A percentile compares a stretch with the other conserved stretches of the same genome.
Conservation (phyloP, 2,797 vertebrate species). For the Mormyrus hasselquistii region DNA sequence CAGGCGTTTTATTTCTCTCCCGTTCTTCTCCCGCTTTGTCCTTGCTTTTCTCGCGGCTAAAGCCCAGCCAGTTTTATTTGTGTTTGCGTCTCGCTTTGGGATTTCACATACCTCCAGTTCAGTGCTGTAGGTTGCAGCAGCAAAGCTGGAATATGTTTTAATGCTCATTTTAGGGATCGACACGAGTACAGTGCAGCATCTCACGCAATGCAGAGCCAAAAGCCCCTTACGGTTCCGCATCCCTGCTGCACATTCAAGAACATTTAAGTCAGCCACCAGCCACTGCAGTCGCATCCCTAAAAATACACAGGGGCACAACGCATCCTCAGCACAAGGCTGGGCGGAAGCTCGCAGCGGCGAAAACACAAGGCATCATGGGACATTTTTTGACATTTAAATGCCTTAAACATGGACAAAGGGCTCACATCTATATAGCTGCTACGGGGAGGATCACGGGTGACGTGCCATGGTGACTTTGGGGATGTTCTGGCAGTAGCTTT, state of each 20-base stretch:
- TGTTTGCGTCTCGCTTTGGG: background rate
- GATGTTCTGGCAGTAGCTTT: background rate
- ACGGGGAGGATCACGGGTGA: background rate
- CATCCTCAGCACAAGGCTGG: background rate
- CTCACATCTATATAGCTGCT: background rate
- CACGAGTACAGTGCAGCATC: background rate
- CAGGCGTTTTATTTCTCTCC: slow-evolving; percentile 15
- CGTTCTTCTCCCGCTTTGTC: background rate
- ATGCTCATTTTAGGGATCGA: background rate
- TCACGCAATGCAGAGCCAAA: background rate
- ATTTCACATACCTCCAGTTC: background rate
- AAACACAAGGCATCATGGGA: background rate
- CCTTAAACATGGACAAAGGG: background rate
- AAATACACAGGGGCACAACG: slow-evolving; percentile 13
- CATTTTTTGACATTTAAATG: background rate
- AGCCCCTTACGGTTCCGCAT: background rate
- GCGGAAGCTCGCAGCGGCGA: background rate
- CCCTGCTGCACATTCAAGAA: slow-evolving; percentile 6
- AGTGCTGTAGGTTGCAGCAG: background rate
- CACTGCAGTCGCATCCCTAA: slow-evolving; percentile 8
- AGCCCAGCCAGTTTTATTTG: background rate
- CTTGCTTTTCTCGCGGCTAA: background rate
- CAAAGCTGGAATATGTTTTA: background rate
- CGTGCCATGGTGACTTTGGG: background rate
- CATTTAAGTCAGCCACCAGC: slow-evolving; percentile 5